These are phyloP conservation scores for Neocrepidodera transversa DNA, from an alignment of 2,888 invertebrate genomes.

Conservation along the genomic window DNA sequence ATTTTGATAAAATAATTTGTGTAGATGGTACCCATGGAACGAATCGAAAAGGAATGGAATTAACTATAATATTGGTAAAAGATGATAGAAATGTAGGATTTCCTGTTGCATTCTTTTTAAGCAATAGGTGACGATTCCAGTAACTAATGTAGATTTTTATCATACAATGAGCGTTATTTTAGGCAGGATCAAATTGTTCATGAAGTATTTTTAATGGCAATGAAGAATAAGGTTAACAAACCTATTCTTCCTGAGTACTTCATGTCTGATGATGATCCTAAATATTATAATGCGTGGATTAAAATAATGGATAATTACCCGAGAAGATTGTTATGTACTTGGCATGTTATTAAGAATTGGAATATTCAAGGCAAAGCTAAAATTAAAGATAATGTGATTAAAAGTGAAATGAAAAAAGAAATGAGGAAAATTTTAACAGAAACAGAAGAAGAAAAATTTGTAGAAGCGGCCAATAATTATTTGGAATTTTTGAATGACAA, in stretches of 20 bases:
- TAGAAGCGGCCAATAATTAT: slow-evolving; percentile 22
- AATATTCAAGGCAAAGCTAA: slow-evolving; percentile 35
- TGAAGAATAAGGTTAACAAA: slow-evolving; percentile 24
- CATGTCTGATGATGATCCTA: slow-evolving; percentile 38
- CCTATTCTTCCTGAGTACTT: slow-evolving; percentile 30
- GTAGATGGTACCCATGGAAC: too few species aligned
- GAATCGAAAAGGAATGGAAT: slow-evolving; percentile 30
- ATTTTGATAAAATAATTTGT: too few species aligned
- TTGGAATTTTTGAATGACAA: slow-evolving; percentile 8
- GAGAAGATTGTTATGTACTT: slow-evolving; percentile 26
- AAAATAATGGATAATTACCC: slow-evolving; percentile 22
- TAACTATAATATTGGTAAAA: slow-evolving; percentile 32
- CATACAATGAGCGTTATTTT: too few species aligned
- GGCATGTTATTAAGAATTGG: slow-evolving; percentile 41
- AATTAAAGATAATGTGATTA: slow-evolving; percentile 23
- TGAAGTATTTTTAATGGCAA: slow-evolving; percentile 37
- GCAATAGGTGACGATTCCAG: slow-evolving; percentile 35
- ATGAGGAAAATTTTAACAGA: slow-evolving; percentile 33
- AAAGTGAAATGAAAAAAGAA: slow-evolving; percentile 28
- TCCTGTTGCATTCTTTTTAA: slow-evolving; percentile 32
- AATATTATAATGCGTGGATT: slow-evolving; percentile 36
- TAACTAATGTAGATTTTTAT: too few species aligned
- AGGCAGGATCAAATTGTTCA: slow-evolving; percentile 36
- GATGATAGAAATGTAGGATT: slow-evolving; percentile 35
- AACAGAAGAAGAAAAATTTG: slow-evolving; percentile 29